Base-by-base conservation (phyloP, 2,888 invertebrate genomes). In the Hoplodrina ambigua region DNA sequence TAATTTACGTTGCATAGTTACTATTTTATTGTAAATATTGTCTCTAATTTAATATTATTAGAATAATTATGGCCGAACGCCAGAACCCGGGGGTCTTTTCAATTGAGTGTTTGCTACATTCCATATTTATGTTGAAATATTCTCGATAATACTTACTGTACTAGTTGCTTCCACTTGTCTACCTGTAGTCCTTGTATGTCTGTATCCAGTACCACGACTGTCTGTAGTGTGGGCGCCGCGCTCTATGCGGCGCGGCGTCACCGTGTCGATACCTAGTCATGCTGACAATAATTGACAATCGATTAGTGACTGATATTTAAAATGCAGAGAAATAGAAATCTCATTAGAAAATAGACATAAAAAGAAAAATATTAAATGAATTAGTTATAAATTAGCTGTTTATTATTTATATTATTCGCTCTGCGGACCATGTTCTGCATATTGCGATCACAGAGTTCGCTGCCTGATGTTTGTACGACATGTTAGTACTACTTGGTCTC, bases 101-200 rank as follows among this genome's bases (percentile, higher is more conserved):
- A 92, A 94, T 94, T 94, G 95, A 95, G 95, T 95, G 95, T 95
- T 94, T 94, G 92, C 94, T 96, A 96, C 95, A 96, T 96, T 95
- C 95, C 95, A 96, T 96, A 95, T 95, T 95, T 95, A 95, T 95
- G 95, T 95, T 95, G 94, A 95, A 94, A 93, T 94, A 94, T 93
- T 94, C 89, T 94, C 91, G 90, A 91, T 93, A 89, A 87, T 87
- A 88, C 88, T 92, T 90, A 88, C 89, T 91, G 91, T 91, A 89
- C 88, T 88, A 82, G 88, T 90, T 88, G 86, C 82, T 83, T 83
- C 81, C 86, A 78, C 76, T 81, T 76, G 80, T 80, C 77, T 80
- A 65, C 72, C 81, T 67, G 75, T 80, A 84, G 71, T 78, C 69
- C 73, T 73, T 55, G 74, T 75, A 64, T 66, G 79, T 73, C 79